Evolutionary conservation across 2,797 vertebrate genomes (phyloP), one percentile per base, ranked within the genome.

Genomic region (Coranthus polyacanthus): DNA sequence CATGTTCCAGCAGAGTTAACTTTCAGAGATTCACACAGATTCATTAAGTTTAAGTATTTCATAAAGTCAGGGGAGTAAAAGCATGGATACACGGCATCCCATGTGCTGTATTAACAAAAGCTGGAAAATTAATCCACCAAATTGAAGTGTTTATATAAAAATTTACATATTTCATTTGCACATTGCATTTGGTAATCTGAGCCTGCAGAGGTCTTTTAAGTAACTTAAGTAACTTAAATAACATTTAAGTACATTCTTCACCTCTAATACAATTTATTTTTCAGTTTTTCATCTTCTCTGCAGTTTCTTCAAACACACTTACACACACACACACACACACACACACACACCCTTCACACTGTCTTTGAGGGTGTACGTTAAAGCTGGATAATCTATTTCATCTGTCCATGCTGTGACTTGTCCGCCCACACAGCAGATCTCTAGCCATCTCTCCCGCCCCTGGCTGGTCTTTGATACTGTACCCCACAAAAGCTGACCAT

Each of bases 361-460:
- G 75, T 69, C 71, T 89, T 83, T 85, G 74, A 84, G 81, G 68
- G 71, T 78, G 71, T 65, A 42, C 55, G 61, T 86, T 88, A 72
- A 87, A 90, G 80, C 58, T 34, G 50, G 68, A 74, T 86, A 86
- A 89, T 91, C 81, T 82, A 65, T 85, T 90, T 90, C 86, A 88
- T 93, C 87, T 88, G 86, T 89, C 88, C 85, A 65, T 55, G 76
- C 85, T 81, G 86, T 67, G 73, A 79, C 77, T 83, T 24, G 59
- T 79, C 78, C 60, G 21, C 85, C 84, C 79, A 89, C 88, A 43
- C 80, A 53, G 52, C 68, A 58, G 80, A 81, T 84, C 72, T 88
- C 68, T n/a, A 79, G 69, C 73, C 79, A 70, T 83, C 72, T 63
- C 72, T 82, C 72, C 74, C 58, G 46, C 82, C 85, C 63, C 68